phyloP scores from a whole-genome alignment of 2,888 invertebrate genomes.

The Catocala nupta region DNA sequence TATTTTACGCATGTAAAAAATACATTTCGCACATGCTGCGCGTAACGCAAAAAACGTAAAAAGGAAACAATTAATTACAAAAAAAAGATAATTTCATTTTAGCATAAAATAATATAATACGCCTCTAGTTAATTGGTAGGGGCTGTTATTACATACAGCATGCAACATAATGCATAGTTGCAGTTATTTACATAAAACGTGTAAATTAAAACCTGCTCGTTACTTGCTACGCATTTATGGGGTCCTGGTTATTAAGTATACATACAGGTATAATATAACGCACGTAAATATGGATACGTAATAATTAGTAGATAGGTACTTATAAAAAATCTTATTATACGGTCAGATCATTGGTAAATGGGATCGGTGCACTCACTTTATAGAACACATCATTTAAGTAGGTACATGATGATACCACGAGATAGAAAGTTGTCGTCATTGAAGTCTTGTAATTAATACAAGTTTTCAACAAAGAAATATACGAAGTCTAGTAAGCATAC shows the following conservation, averaged over 20 bases:
- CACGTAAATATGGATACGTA: not conserved
- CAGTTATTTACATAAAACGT: conserved; percentile 43
- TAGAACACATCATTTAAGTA: no score
- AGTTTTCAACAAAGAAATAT: no score
- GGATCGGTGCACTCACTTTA: no score
- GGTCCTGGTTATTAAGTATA: conserved; percentile 15
- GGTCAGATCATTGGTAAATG: no score
- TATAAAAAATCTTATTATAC: not conserved
- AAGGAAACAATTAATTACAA: not conserved
- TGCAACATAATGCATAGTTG: conserved; percentile 16
- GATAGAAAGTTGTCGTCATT: no score
- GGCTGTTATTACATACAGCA: conserved; percentile 8
- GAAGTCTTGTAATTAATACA: no score
- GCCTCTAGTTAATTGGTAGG: not conserved
- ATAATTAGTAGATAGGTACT: not conserved
- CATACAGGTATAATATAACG: conserved; percentile 15
- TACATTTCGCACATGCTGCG: no score
- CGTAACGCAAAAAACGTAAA: not conserved
- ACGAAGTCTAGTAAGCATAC: no score
- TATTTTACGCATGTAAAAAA: no score
- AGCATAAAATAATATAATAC: not conserved
- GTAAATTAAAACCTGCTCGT: conserved; percentile 22
- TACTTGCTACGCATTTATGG: conserved; percentile 14
- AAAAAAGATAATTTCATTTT: conserved; percentile 6
- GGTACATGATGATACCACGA: no score